A percentile compares a stretch with the other conserved stretches of the same genome.
These are phyloP conservation scores for Prostheceraeus crozeri DNA, from an alignment of 2,888 invertebrate genomes.

Conservation along the genomic window DNA sequence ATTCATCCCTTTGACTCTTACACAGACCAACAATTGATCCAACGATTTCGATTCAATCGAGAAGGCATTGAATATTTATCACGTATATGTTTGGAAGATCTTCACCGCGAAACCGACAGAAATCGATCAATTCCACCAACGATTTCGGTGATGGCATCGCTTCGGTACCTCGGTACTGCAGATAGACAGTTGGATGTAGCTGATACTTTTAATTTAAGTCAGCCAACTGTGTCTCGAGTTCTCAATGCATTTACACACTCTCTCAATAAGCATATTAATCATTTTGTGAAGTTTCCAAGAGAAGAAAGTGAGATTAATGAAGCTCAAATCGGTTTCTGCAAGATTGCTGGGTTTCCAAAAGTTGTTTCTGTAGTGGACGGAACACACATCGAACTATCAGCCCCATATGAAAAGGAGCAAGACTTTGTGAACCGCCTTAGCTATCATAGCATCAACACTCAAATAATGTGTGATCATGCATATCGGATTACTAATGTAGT, in stretches of 20 bases:
- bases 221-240: slow-evolving; percentile 17
- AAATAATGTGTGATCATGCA: slow-evolving; percentile 40
- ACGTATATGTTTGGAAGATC: background rate
- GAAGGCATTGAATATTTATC: slow-evolving; percentile 12
- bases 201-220: slow-evolving; percentile 15
- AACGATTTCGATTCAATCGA: slow-evolving; percentile 18
- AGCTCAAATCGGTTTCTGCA: slow-evolving; percentile 13
- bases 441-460: slow-evolving; percentile 43
- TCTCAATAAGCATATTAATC: slow-evolving; percentile 13
- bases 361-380: slow-evolving; percentile 43
- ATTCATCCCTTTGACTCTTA: slow-evolving; percentile 14
- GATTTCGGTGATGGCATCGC: slow-evolving; percentile 21
- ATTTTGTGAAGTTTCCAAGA: slow-evolving; percentile 33
- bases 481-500: slow-evolving; percentile 39
- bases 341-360: slow-evolving; percentile 41
- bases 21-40: background rate
- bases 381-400: slow-evolving; percentile 42
- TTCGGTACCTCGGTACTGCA: slow-evolving; percentile 11
- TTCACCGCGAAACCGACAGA: background rate
- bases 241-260: background rate
- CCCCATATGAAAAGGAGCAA: slow-evolving; percentile 37
- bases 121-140: slow-evolving; percentile 1
- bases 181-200: slow-evolving; percentile 12
- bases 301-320: background rate
- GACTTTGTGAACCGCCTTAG: slow-evolving; percentile 41